Evolutionary conservation across 1,140 invertebrate species (phyloP).

Genomic region (Ostrea edulis): DNA sequence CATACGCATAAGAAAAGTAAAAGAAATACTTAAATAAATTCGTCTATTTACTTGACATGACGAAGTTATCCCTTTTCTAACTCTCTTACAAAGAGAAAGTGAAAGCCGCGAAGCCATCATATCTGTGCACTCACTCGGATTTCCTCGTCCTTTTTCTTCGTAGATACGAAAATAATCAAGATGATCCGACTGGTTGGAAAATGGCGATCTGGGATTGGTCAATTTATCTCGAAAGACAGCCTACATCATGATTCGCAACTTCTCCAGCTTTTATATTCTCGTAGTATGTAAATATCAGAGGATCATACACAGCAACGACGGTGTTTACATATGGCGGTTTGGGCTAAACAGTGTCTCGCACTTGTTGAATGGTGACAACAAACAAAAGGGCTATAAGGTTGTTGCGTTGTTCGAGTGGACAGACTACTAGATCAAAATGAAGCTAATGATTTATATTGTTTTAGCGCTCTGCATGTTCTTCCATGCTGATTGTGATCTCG

Average conservation of each 20-base stretch:
- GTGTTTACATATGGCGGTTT: slow-evolving; percentile 22
- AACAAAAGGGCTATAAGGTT: slow-evolving; percentile 4
- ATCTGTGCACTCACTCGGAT: neutral
- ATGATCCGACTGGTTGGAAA: neutral
- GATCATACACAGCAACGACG: neutral
- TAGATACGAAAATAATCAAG: neutral
- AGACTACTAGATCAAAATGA: neutral
- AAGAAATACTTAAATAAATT: no score
- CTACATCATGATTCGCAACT: no score
- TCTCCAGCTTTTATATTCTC: no score
- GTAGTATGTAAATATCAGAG: neutral
- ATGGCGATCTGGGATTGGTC: no score
- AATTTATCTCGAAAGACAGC: no score
- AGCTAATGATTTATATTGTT: neutral
- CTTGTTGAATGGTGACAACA: slow-evolving; percentile 15
- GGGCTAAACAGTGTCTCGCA: neutral
- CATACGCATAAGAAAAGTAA: neutral
- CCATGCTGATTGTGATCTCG: slow-evolving; percentile 1
- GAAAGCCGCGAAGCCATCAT: slow-evolving; percentile 15
- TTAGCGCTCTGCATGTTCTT: neutral
- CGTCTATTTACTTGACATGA: neutral
- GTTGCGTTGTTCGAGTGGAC: slow-evolving; percentile 12
- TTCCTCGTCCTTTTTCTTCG: neutral
- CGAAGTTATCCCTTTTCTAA: neutral
- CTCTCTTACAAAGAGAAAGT: neutral